phyloP scores from a whole-genome alignment of 92 coral and sea anemone species.

The Zoanthus sansibaricus region DNA sequence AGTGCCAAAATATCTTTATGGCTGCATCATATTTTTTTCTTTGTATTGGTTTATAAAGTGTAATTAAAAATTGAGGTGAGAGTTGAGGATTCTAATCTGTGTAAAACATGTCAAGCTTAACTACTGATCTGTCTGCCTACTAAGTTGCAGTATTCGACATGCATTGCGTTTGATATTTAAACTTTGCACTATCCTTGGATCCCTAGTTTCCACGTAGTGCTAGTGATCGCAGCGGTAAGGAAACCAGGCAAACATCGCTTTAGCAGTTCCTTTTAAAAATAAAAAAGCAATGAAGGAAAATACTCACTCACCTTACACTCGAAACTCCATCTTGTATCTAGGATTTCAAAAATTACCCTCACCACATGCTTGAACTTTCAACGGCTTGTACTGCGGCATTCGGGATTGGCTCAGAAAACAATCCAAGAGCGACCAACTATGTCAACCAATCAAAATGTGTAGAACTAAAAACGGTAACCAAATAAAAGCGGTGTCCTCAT shows the following conservation, averaged over 20 bases:
- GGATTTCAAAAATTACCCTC: slow-evolving; percentile 16
- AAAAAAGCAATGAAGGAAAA: slow-evolving; percentile 18
- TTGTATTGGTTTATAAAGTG: too few species aligned
- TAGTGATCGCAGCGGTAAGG: slow-evolving; percentile 33
- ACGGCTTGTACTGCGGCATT: slow-evolving; percentile 19
- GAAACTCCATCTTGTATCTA: not conserved
- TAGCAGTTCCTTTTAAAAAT: slow-evolving; percentile 23
- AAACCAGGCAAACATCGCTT: slow-evolving; percentile 27
- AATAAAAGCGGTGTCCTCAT: slow-evolving; percentile 36
- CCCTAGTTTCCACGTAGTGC: slow-evolving; percentile 4
- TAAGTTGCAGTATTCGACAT: too few species aligned
- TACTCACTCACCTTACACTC: slow-evolving; percentile 34
- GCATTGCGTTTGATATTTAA: too few species aligned
- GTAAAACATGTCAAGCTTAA: too few species aligned
- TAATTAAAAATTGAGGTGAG: too few species aligned
- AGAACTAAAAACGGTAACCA: slow-evolving; percentile 32
- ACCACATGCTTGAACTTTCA: slow-evolving; percentile 8
- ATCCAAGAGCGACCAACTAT: slow-evolving; percentile 20
- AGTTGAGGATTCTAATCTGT: too few species aligned
- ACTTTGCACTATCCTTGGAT: not conserved
- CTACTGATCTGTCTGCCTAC: too few species aligned
- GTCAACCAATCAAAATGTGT: slow-evolving; percentile 33
- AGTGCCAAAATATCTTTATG: too few species aligned
- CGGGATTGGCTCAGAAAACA: slow-evolving; percentile 35
- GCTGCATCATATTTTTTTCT: too few species aligned